phyloP scores from a whole-genome alignment of 92 coral and sea anemone species.

The Palythoa grandis region DNA sequence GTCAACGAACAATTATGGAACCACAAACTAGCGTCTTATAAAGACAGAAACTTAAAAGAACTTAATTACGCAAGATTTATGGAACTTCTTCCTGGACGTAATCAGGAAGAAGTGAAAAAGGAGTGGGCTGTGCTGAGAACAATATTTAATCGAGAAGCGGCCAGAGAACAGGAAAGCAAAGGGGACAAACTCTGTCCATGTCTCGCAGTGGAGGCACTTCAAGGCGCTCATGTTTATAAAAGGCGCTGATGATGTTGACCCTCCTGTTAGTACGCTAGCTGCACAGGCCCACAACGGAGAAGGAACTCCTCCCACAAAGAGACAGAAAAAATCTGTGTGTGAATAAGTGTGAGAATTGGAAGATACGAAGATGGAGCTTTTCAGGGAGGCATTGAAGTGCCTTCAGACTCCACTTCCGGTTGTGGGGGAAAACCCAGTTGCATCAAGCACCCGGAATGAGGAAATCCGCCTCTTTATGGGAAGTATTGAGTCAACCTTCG shows the following conservation, averaged over 20 bases:
- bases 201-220: constrained; percentile 42
- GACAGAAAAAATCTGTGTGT: background rate
- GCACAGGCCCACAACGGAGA: background rate
- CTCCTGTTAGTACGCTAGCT: constrained; percentile 15
- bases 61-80: constrained; percentile 25
- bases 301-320: constrained; percentile 8
- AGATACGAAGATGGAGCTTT: constrained; percentile 43
- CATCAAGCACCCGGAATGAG: constrained; percentile 2
- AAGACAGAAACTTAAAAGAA: constrained; percentile 54
- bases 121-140: constrained; percentile 30
- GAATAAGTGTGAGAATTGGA: constrained; percentile 49
- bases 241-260: constrained; percentile 36
- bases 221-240: constrained; percentile 38
- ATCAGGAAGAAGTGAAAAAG: constrained; percentile 21
- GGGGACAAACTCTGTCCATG: constrained; percentile 34
- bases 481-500: constrained; percentile 52
- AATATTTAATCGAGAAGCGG: constrained; percentile 31
- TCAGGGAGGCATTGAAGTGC: constrained; percentile 46
- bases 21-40: constrained; percentile 48
- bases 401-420: constrained; percentile 47
- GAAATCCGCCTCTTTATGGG: constrained; percentile 35
- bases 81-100: constrained; percentile 43
- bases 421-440: constrained; percentile 20
- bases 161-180: constrained; percentile 37
- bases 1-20: constrained; percentile 50